Percentiles rank a stretch among this genome's conserved stretches.
These are phyloP conservation scores for Sus cebifrons DNA, from an alignment of 2,797 vertebrate species.

Conservation along the genomic window DNA sequence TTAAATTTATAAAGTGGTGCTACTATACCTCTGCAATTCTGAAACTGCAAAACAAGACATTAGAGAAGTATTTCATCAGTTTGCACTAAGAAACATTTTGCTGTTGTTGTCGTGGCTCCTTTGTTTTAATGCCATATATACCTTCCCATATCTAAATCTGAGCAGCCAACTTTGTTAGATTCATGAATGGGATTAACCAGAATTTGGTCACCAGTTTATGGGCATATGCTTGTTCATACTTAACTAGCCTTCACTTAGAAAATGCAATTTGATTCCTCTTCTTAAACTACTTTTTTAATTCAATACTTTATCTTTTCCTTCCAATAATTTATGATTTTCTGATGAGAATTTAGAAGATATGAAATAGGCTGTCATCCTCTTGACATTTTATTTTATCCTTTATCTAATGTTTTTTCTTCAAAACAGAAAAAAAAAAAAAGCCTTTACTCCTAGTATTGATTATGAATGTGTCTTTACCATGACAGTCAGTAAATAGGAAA, in stretches of 20 bases:
- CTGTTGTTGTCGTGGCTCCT: neutral
- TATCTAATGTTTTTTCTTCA: constrained; percentile 26
- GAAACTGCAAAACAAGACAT: neutral
- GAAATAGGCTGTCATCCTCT: neutral
- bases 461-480: neutral
- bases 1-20: neutral
- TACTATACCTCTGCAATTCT: neutral
- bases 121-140: neutral
- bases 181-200: neutral
- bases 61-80: neutral
- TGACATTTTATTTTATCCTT: neutral
- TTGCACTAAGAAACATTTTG: neutral
- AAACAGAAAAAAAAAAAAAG: neutral
- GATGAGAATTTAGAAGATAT: neutral
- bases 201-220: neutral
- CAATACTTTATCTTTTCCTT: neutral
- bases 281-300: constrained; percentile 6
- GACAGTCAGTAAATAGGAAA: neutral
- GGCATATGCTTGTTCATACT: neutral
- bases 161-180: neutral
- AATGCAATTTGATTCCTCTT: constrained; percentile 16
- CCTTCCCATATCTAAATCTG: neutral
- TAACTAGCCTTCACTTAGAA: constrained; percentile 22
- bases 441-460: neutral
- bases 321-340: neutral